Percentiles rank a stretch among this genome's conserved stretches.
Evolutionary conservation across 2,888 invertebrate genomes (phyloP).

Genomic region (Lapara coniferarum): DNA sequence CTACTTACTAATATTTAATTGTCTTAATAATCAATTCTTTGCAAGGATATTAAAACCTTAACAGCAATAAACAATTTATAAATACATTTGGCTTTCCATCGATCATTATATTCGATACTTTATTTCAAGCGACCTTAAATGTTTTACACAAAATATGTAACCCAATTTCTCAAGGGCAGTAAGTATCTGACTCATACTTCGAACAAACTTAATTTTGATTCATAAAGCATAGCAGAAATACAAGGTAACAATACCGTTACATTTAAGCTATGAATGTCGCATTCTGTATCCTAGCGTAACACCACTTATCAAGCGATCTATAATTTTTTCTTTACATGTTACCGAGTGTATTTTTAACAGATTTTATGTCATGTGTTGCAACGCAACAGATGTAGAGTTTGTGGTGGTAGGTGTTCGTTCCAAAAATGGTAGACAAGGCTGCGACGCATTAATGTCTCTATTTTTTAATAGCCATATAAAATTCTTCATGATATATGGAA

Average conservation of each 20-base stretch:
- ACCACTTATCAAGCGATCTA: neutral
- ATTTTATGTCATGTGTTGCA: slow-evolving; percentile 20
- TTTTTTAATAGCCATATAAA: slow-evolving; percentile 1
- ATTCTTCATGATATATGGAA: neutral
- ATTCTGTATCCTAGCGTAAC: neutral
- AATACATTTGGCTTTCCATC: neutral
- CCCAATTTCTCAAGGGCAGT: slow-evolving; percentile 21
- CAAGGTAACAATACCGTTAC: slow-evolving; percentile 12
- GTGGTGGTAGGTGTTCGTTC: slow-evolving; percentile 6
- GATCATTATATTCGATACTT: neutral
- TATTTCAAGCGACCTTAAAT: slow-evolving; percentile 5
- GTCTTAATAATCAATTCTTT: neutral
- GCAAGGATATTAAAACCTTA: neutral
- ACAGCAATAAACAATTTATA: neutral
- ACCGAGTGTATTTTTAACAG: slow-evolving; percentile 14
- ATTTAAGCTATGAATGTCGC: slow-evolving; percentile 1
- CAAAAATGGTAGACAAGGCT: slow-evolving; percentile 23
- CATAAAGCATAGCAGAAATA: neutral
- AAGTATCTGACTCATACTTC: slow-evolving; percentile 6
- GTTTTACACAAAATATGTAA: slow-evolving; percentile 16
- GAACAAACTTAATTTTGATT: slow-evolving; percentile 13
- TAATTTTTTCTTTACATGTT: neutral
- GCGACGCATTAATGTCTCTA: neutral
- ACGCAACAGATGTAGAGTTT: slow-evolving; percentile 16
- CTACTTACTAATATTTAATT: neutral